Evolutionary conservation across 37 sponge, comb jelly and placozoan genomes (phyloP).

Genomic region (Corticium candelabrum): DNA sequence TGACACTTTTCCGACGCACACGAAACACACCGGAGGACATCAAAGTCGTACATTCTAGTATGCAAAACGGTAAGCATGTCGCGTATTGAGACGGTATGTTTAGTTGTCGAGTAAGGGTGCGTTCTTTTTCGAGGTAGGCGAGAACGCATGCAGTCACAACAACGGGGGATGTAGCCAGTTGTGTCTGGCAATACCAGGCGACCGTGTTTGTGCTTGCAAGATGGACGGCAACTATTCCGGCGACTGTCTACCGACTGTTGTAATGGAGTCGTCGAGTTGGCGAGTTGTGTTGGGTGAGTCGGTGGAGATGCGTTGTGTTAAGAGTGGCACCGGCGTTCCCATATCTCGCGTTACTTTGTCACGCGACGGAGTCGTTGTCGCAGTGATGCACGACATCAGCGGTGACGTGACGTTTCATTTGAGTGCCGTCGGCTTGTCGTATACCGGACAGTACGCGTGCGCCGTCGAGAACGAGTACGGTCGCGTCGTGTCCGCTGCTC

Average conservation of each 20-base stretch:
- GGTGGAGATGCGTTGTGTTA: neutral
- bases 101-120: neutral
- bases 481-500: neutral
- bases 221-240: neutral
- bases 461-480: neutral
- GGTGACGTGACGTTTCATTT: neutral
- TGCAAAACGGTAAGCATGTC: neutral
- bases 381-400: neutral
- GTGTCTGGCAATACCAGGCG: neutral
- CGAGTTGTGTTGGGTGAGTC: no score
- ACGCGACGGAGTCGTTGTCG: neutral
- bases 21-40: neutral
- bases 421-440: neutral
- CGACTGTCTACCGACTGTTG: neutral
- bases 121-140: neutral
- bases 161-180: neutral
- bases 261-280: neutral
- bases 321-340: neutral
- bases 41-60: neutral
- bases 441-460: neutral
- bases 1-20: neutral
- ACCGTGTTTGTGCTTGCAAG: neutral
- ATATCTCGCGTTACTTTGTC: neutral
- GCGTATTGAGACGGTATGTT: neutral
- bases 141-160: neutral